Conservation (phyloP, 1,140 invertebrate species). For the Ectropis grisescens region DNA sequence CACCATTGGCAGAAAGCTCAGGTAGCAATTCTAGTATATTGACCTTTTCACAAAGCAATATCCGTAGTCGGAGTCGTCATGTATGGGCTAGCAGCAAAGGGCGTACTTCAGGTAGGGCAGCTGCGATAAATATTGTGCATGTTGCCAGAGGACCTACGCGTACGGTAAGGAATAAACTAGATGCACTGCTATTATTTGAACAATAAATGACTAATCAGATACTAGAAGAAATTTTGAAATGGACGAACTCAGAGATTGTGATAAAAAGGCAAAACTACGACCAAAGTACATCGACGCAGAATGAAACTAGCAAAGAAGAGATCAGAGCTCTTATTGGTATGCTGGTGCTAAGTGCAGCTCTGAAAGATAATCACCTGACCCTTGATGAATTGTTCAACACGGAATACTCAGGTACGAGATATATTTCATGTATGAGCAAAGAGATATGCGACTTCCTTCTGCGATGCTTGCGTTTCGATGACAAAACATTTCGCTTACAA, state of each 20-base stretch:
- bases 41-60: too few species aligned
- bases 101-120: too few species aligned
- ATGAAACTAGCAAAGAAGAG: constrained; percentile 1
- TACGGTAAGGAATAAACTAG: too few species aligned
- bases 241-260: constrained; percentile 4
- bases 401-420: constrained; percentile 3
- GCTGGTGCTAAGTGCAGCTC: constrained; percentile 8
- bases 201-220: constrained; percentile 3
- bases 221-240: constrained; percentile 2
- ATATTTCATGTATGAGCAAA: constrained; percentile 14
- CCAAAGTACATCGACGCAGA: constrained; percentile 3
- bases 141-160: too few species aligned
- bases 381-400: constrained; percentile 5
- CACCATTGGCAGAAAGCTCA: too few species aligned
- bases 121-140: too few species aligned
- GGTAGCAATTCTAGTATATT: too few species aligned
- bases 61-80: too few species aligned
- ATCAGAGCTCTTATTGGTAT: constrained; percentile 5
- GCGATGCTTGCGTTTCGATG: constrained; percentile 19
- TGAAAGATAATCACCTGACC: constrained; percentile 12
- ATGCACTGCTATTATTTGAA: too few species aligned
- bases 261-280: constrained; percentile 3
- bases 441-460: constrained; percentile 22
- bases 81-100: too few species aligned
- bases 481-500: constrained; percentile 17